Conservation (phyloP, 1,140 invertebrate genomes). For the Scaptomyza montana region DNA sequence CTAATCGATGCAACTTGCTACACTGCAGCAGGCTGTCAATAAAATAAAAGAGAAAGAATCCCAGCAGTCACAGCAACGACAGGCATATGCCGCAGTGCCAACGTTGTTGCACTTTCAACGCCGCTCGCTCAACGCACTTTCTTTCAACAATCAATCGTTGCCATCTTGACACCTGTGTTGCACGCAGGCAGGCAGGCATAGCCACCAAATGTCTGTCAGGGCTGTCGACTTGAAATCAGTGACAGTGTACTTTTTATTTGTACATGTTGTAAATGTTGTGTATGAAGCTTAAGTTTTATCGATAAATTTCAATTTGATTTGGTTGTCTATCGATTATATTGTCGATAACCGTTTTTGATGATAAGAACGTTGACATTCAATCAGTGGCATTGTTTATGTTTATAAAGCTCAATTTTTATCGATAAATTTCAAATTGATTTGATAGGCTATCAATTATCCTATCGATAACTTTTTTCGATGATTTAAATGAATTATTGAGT, state of each 20-base stretch:
- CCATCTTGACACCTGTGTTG: slow-evolving; percentile 29
- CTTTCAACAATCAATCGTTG: slow-evolving; percentile 42
- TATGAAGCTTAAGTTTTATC: neutral
- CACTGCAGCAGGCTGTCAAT: slow-evolving; percentile 34
- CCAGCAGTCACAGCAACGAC: neutral
- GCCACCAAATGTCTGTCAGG: neutral
- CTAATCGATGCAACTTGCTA: slow-evolving; percentile 25
- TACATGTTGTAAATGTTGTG: slow-evolving; percentile 14
- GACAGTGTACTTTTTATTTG: slow-evolving; percentile 20
- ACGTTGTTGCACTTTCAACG: neutral
- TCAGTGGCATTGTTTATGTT: too few species aligned
- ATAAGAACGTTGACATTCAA: too few species aligned
- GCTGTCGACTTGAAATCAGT: neutral
- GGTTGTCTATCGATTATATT: too few species aligned
- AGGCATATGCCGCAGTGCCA: neutral
- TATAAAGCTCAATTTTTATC: too few species aligned
- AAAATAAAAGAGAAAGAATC: slow-evolving; percentile 41
- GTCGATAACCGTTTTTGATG: too few species aligned
- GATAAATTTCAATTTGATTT: neutral
- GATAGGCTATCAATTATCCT: too few species aligned
- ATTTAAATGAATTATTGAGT: too few species aligned
- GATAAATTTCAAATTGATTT: too few species aligned
- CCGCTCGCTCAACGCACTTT: slow-evolving; percentile 55
- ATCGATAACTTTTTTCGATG: too few species aligned
- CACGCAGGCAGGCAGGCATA: neutral